Base-by-base conservation (phyloP, 30 jellyfish, hydroid and myxozoan species). In the Pseudorhiza aurosa region DNA sequence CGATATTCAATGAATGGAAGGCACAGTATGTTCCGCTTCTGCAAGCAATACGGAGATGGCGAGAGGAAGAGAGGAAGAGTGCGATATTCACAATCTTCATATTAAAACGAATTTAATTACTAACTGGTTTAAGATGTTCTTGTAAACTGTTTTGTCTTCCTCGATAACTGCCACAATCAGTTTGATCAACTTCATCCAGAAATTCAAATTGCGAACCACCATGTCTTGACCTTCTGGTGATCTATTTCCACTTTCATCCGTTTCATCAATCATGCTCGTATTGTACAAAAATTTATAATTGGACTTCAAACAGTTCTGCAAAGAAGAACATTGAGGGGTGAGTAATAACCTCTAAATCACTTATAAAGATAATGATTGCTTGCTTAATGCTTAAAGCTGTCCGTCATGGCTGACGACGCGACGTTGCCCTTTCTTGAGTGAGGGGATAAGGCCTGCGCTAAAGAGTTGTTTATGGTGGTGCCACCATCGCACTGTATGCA, bases 81-180 rank as follows among this genome's bases (percentile, higher is more conserved):
- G n/a, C n/a, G n/a, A n/a, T n/a, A n/a, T n/a, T n/a, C n/a, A n/a
- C n/a, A n/a, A n/a, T n/a, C n/a, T n/a, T n/a, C n/a, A n/a, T n/a
- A n/a, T n/a, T n/a, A n/a, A n/a, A n/a, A n/a, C n/a, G n/a, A n/a
- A n/a, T 9, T 11, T 8, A 21, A 1, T 0, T 10, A 64, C 95
- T 71, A 57, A 93, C 99, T 93, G 99, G 47, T 87, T 87, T 0
- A 93, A 80, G 42, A 86, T 87, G 59, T 93, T 87, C 24, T 90
- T 93, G 62, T 93, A 93, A 37, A 93, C 87, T 31, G 92, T 80
- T n/a, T 79, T 80, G 76, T 93, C 99, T 46, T 93, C 99, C 67
- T 93, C 99, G 31, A 93, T 81, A 17, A 93, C 95, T 21, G 96
- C 88, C 28, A 87, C 99, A 39, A 93, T 87, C 71, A 93, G 69